phyloP scores from a whole-genome alignment of 1,140 invertebrate genomes.

The Trichomalopsis sarcophagae region DNA sequence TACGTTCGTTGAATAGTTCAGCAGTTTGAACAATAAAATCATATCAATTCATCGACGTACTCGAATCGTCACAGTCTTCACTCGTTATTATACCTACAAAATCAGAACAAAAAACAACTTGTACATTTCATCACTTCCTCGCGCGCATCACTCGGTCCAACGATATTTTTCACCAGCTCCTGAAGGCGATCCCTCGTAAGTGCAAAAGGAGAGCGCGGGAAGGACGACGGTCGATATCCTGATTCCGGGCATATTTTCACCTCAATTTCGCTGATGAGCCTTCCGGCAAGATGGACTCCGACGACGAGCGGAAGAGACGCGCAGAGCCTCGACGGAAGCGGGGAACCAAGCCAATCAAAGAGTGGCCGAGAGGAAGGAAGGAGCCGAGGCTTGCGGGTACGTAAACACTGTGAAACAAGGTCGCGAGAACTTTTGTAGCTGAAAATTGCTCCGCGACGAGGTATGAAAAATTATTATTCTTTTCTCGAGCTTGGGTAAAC shows the following conservation, averaged over 20 bases:
- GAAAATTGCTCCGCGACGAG: not conserved
- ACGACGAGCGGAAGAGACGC: slow-evolving; percentile 24
- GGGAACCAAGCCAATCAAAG: slow-evolving; percentile 23
- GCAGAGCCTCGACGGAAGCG: not conserved
- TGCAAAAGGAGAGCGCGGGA: not conserved
- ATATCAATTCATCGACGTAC: no score
- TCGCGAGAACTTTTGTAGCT: not conserved
- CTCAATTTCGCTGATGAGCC: slow-evolving; percentile 31
- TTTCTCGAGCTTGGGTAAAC: not conserved
- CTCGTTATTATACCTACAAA: no score
- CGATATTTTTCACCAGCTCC: not conserved
- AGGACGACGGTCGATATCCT: slow-evolving; percentile 10
- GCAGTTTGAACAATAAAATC: no score
- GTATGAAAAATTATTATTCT: not conserved
- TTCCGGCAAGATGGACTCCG: not conserved
- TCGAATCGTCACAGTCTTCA: no score
- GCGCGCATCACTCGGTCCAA: no score
- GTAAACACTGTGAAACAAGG: not conserved
- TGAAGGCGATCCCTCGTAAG: not conserved
- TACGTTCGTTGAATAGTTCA: no score
- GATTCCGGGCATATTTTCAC: slow-evolving; percentile 33
- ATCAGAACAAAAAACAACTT: no score
- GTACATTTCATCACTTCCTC: no score
- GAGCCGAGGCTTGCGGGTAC: not conserved
- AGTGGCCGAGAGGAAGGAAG: not conserved